Evolutionary conservation across 2,797 vertebrate genomes (phyloP), one percentile per base, ranked within the genome.

Genomic region (Enteromius unitaeniatus): DNA sequence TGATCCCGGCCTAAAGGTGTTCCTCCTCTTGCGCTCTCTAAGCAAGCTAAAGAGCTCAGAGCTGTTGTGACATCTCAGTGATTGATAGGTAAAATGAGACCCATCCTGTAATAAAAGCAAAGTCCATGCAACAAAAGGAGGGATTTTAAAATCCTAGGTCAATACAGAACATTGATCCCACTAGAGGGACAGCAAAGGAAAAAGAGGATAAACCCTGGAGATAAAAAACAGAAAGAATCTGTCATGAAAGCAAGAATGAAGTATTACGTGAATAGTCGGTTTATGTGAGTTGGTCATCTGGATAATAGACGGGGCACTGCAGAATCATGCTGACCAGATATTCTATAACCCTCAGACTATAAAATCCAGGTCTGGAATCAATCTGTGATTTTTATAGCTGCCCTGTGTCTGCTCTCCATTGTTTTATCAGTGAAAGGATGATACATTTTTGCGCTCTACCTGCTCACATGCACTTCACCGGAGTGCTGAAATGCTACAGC

Each of bases 391-490:
- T 60, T 93, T 92, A 93, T 92, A 90, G 92, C 88, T 86, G 79
- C 37, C 53, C 85, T 82, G 85, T 90, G 93, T 92, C 90, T 91
- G 89, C 11, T 68, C 82, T 89, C 84, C 84, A 85, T 89, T 88
- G 88, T 89, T 83, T 89, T 91, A 93, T 93, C 91, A 89, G 92
- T 89, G 87, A 88, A 90, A 87, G 87, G 87, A 91, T 90, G 88
- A 86, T 87, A 91, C 86, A 84, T 90, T 91, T 92, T 90, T 90
- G 86, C 60, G 62, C 85, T 78, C 65, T 86, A 94, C 92, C 93
- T 94, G 92, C 92, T 92, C 90, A 86, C 92, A 91, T 92, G 91
- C 88, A 93, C 91, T 94, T 93, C 91, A 92, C 91, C 93, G 92
- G 92, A 93, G 89, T 88, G 2, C 88, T 86, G 91, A 90, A 91